Conservation (phyloP, 2,113 vertebrate genomes). For the Caranx melampygus region DNA sequence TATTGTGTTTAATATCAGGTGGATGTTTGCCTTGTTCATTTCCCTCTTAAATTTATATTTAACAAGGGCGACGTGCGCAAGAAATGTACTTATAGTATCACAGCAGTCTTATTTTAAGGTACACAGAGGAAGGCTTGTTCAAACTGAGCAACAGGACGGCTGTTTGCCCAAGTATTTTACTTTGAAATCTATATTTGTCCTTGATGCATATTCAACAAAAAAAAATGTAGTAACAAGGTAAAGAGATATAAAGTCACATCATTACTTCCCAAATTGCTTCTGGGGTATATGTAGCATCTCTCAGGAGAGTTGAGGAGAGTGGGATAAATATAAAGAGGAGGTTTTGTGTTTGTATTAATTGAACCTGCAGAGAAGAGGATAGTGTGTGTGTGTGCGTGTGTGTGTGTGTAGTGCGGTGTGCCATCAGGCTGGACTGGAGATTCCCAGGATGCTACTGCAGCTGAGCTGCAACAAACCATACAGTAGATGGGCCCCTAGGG, state of each 20-base stretch:
- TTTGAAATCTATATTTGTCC: conserved; percentile 44
- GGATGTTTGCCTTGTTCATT: conserved; percentile 14
- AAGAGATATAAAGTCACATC: conserved; percentile 29
- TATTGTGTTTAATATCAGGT: not conserved
- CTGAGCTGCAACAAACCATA: not conserved
- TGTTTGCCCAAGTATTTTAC: conserved; percentile 29
- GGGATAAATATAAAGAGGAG: conserved; percentile 12
- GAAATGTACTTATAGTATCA: not conserved
- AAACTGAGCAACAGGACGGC: conserved; percentile 3
- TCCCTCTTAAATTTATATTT: conserved; percentile 25
- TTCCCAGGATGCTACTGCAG: not conserved
- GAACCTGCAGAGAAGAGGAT: not conserved
- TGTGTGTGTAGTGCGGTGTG: no score
- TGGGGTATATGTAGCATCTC: not conserved
- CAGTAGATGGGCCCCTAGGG: not conserved
- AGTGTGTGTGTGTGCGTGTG: not conserved
- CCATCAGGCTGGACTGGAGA: not conserved
- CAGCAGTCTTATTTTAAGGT: conserved; percentile 7
- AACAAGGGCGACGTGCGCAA: not conserved
- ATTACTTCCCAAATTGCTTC: conserved; percentile 11
- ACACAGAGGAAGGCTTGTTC: conserved; percentile 16
- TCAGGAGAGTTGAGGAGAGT: not conserved
- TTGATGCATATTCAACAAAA: conserved; percentile 10
- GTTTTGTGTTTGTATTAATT: not conserved
- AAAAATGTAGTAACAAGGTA: conserved; percentile 7